Base-by-base conservation (phyloP, 2,113 vertebrate genomes). In the Chitala chitala region DNA sequence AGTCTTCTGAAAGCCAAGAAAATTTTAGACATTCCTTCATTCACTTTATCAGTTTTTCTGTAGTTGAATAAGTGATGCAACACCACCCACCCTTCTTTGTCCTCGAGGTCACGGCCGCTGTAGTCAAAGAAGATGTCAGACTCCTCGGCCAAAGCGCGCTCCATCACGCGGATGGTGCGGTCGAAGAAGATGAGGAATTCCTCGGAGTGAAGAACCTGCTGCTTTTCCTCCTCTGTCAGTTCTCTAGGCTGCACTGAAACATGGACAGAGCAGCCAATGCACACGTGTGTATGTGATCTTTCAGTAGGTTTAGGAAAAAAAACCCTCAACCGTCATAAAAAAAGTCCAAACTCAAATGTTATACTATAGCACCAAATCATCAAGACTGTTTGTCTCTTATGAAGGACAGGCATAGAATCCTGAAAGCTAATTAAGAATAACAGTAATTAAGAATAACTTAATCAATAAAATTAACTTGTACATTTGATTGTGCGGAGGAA, bases 71-170 rank as follows among this genome's bases (percentile, higher is more conserved):
- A 29, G 38, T 1, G 12, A 8, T 24, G 5, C 20, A 2, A n/a
- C n/a, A n/a, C n/a, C 89, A 12, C 93, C 84, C 80, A 95, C 94
- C 93, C 92, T 74, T 95, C 93, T 85, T 94, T 93, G 70, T 94
- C 92, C 72, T 94, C 92, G 72, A 93, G 85, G 0, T 94, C 92
- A 75, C 92, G 88, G 54, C 94, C 94, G 5, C 93, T 94, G 81
- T 95, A 95, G 87, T 95, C 93, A 79, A 95, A 93, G 88, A 95
- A 94, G 86, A 95, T 94, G 80, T 94, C 91, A 0, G 91, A 88
- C 74, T 95, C 93, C 84, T 94, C 93, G 7, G 94, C 92, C 80
- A 95, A 80, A 0, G 92, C 93, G 78, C 93, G 79, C 77, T 95
- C 94, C 77, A 95, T 91, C 33, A 94, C 89, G 24, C 92, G 89